Percentiles rank a stretch among this genome's conserved stretches.
phyloP scores from a whole-genome alignment of 2,113 vertebrate genomes.

The Epinephelus cyanopodus region DNA sequence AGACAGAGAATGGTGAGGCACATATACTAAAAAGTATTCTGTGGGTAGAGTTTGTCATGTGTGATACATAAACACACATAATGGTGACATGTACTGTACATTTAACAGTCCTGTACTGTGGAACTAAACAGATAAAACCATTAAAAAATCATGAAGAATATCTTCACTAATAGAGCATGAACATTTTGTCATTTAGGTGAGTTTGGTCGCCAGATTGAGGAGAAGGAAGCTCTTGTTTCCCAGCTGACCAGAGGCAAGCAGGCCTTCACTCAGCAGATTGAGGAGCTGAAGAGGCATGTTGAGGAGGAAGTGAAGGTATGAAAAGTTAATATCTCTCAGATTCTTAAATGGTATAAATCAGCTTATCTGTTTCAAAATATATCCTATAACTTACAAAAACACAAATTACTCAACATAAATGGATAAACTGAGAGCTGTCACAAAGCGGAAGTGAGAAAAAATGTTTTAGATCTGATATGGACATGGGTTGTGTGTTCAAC shows the following conservation, averaged over 20 bases:
- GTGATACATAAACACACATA: not conserved
- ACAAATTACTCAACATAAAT: not conserved
- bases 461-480: not conserved
- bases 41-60: not conserved
- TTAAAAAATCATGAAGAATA: too few relatives aligned
- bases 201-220: slow-evolving; percentile 83
- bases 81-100: too few relatives aligned
- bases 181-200: slow-evolving; percentile 78
- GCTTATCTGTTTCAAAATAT: not conserved
- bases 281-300: slow-evolving; percentile 87
- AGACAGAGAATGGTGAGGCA: slow-evolving; percentile 65
- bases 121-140: too few relatives aligned
- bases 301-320: slow-evolving; percentile 84
- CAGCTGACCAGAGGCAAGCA: slow-evolving; percentile 86
- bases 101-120: too few relatives aligned
- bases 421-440: too few relatives aligned
- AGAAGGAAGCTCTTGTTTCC: slow-evolving; percentile 85
- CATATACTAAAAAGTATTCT: not conserved
- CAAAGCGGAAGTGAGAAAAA: too few relatives aligned
- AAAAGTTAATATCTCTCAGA: not conserved
- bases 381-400: not conserved
- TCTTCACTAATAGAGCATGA: not conserved
- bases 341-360: too few relatives aligned
- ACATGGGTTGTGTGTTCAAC: too few relatives aligned
- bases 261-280: slow-evolving; percentile 85